Conservation (phyloP, 2,113 vertebrate genomes). For the Euleptes europaea region DNA sequence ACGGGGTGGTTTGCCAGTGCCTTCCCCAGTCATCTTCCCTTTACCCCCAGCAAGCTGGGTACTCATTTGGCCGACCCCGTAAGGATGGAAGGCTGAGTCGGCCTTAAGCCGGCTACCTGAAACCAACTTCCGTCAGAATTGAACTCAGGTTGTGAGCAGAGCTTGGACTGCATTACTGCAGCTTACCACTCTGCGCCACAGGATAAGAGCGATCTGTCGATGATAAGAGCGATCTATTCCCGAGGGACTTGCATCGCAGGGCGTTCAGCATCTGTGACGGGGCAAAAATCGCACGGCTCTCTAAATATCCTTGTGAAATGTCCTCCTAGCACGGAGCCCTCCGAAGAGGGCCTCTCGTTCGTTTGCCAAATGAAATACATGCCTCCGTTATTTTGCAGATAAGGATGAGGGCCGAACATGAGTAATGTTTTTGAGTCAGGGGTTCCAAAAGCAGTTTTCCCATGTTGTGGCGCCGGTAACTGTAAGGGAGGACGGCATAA, state of each 20-base stretch:
- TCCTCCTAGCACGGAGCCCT: constrained; percentile 68
- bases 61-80: no score
- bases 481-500: not conserved
- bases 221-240: not conserved
- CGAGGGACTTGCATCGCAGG: not conserved
- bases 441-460: constrained; percentile 25
- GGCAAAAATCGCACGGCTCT: constrained; percentile 62
- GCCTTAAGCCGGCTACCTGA: no score
- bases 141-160: no score
- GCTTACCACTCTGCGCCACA: no score
- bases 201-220: no score
- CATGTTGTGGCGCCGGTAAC: constrained; percentile 44
- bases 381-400: constrained; percentile 57
- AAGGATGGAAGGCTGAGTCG: no score
- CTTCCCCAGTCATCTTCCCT: no score
- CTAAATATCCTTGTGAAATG: constrained; percentile 70
- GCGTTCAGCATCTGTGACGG: constrained; percentile 45
- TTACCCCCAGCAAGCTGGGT: no score
- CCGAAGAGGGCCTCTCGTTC: constrained; percentile 56
- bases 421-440: constrained; percentile 59
- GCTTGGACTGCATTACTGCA: no score
- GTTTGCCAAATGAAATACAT: constrained; percentile 66
- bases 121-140: no score
- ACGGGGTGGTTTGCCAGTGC: no score
- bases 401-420: constrained; percentile 60